A percentile compares a stretch with the other conserved stretches of the same genome.
These are phyloP conservation scores for Charina bottae DNA, from an alignment of 2,113 vertebrate species.

Conservation along the genomic window DNA sequence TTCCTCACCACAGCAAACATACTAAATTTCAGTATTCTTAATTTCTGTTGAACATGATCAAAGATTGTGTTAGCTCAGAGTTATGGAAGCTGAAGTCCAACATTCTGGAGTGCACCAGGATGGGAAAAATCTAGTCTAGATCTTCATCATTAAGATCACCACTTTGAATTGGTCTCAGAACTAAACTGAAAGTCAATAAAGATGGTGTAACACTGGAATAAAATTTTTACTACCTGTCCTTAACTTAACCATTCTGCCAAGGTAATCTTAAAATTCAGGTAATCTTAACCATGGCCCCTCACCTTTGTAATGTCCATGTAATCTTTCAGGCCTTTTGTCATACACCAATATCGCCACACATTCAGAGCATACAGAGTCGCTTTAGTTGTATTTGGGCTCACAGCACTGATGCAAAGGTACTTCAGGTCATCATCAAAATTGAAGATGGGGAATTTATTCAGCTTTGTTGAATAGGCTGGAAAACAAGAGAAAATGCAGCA, in stretches of 20 bases:
- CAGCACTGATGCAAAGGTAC: slow-evolving; percentile 62
- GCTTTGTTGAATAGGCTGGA: slow-evolving; percentile 69
- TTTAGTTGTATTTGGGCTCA: slow-evolving; percentile 68
- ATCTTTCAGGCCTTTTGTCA: slow-evolving; percentile 66
- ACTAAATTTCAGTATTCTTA: not conserved
- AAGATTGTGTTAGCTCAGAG: not conserved
- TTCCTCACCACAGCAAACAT: not conserved
- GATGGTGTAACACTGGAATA: not conserved
- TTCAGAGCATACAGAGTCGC: slow-evolving; percentile 54
- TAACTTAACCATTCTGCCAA: not conserved
- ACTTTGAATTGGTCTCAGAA: not conserved
- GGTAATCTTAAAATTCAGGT: not conserved
- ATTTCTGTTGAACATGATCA: not conserved
- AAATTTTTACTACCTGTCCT: not conserved
- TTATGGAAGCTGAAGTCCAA: not conserved
- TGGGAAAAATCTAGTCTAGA: not conserved
- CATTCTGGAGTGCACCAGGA: not conserved
- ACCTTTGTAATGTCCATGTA: slow-evolving; percentile 67
- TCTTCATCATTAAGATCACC: not conserved
- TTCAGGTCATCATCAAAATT: slow-evolving; percentile 68
- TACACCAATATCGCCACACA: slow-evolving; percentile 64
- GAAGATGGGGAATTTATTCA: slow-evolving; percentile 71
- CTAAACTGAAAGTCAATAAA: not conserved
- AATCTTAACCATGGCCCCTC: slow-evolving; percentile 32
- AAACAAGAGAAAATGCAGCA: slow-evolving; percentile 65